Percentiles rank a stretch among this genome's conserved stretches.
Evolutionary conservation across 1,140 invertebrate genomes (phyloP).

Genomic region (Dufourea novaeangliae): DNA sequence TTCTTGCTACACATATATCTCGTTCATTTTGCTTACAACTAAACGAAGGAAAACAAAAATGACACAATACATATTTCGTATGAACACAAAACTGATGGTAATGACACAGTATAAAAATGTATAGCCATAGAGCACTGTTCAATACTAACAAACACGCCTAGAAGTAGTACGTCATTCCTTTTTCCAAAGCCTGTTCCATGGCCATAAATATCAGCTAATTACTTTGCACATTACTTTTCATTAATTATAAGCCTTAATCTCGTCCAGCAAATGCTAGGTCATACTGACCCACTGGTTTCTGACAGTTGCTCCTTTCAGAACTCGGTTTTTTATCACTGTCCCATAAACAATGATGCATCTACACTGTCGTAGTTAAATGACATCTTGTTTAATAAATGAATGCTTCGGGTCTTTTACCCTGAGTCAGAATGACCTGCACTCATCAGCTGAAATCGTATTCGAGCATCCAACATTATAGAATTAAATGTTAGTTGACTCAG

Average conservation of each 20-base stretch:
- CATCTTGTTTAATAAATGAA: background rate
- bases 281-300: background rate
- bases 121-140: conserved; percentile 42
- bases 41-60: conserved; percentile 19
- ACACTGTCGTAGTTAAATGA: background rate
- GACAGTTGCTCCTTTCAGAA: background rate
- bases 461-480: background rate
- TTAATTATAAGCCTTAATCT: conserved; percentile 46
- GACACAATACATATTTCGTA: background rate
- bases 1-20: conserved; percentile 10
- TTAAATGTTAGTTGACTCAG: conserved; percentile 51
- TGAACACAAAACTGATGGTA: conserved; percentile 45
- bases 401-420: background rate
- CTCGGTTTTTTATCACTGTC: background rate
- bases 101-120: conserved; percentile 36
- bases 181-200: conserved; percentile 46
- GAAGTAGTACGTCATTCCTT: conserved; percentile 23
- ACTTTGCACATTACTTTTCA: conserved; percentile 35
- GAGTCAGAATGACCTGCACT: background rate
- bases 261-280: background rate
- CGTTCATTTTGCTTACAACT: conserved; percentile 10
- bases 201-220: conserved; percentile 39
- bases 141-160: conserved; percentile 22
- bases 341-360: background rate
- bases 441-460: background rate